Evolutionary conservation across 2,797 vertebrate genomes (phyloP), one percentile per base, ranked within the genome.

Genomic region (Aeoliscus strigatus): DNA sequence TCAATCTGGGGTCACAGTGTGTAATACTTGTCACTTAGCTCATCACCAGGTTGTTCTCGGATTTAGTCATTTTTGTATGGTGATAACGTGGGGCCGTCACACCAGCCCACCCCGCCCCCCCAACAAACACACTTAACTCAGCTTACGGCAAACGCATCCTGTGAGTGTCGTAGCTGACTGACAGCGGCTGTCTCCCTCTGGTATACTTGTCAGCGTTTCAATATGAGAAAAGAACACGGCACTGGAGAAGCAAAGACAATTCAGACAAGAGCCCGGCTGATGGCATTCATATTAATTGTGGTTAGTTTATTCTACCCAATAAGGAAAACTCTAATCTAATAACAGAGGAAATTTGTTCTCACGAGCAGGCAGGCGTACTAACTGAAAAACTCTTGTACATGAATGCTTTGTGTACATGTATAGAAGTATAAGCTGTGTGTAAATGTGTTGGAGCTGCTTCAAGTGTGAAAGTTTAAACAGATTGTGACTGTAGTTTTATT

Each of bases 321-420:
- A 65, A 79, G 61, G 79, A 79, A 79, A 79, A 76, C 54, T 47
- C 73, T 86, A 80, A 88, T 88, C 78, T 83, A 87, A 86, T 83
- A 81, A 85, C 73, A 78, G 44, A 51, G 72, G 64, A 81, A 81
- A 84, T 86, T 81, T 51, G 73, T 73, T 65, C 48, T 70, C 57
- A 64, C 55, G 51, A 56, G 15, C 8, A 68, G 59, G 34, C 54
- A 38, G 37, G 18, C 44, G 10, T 27, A 39, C 55, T 27, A 34
- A 5, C 14, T 13, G 26, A 8, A 15, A 27, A 45, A 40, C 25
- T 2, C 31, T 17, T 3, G 39, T 18, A 23, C 2, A 14, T 41
- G 49, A 17, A 33, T 28, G 24, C 14, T 18, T 3, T 29, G 30
- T 6, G 6, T 39, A 11, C 15, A 24, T n/a, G 29, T 23, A 29